Percentiles rank a stretch among this genome's conserved stretches.
phyloP scores from a whole-genome alignment of 2,888 invertebrate species.

The Stenodera caucasica region DNA sequence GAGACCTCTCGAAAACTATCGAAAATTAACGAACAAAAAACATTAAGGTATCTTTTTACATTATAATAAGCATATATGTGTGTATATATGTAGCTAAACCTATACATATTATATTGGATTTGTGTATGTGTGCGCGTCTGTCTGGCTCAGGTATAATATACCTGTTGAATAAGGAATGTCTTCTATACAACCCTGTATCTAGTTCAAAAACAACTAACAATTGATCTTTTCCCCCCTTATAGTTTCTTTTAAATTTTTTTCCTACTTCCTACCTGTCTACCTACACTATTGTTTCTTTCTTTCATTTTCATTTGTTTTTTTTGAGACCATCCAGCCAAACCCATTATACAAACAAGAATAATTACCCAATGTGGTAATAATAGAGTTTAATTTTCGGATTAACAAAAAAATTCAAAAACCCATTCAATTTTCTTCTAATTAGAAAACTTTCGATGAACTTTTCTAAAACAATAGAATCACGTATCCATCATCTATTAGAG shows the following conservation, averaged over 20 bases:
- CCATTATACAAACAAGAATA: neutral
- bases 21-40: constrained; percentile 43
- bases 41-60: constrained; percentile 18
- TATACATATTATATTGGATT: too few species aligned
- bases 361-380: neutral
- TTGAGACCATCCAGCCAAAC: neutral
- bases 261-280: neutral
- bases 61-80: neutral
- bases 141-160: neutral
- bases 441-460: neutral
- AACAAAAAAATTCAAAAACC: too few species aligned
- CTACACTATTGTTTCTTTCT: neutral
- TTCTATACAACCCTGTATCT: neutral
- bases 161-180: neutral
- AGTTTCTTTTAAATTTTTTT: neutral
- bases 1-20: constrained; percentile 42
- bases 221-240: neutral
- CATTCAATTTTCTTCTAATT: neutral
- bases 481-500: neutral
- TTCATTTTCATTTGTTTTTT: neutral
- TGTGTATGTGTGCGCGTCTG: neutral
- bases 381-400: too few species aligned
- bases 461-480: neutral
- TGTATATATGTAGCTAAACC: neutral
- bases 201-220: neutral